Percentiles rank a stretch among this genome's conserved stretches.
Conservation (phyloP, 2,888 invertebrate genomes). For the Punctoribates punctum region DNA sequence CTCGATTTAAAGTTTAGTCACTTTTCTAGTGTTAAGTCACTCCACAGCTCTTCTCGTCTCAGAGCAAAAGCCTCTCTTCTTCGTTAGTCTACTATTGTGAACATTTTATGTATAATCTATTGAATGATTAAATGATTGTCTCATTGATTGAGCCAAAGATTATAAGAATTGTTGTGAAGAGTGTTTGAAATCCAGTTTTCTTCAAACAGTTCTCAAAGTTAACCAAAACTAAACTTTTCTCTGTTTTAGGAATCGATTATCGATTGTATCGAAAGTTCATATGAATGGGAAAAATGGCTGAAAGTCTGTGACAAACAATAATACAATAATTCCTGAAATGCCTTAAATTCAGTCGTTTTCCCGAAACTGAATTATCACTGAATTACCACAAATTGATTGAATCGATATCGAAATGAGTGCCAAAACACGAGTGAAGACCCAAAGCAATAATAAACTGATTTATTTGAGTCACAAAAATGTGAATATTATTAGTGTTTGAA, state of each 20-base stretch:
- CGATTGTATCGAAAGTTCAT: slow-evolving; percentile 27
- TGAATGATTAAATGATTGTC: no score
- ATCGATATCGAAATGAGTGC: background rate
- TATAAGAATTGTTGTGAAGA: background rate
- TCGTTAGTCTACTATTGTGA: no score
- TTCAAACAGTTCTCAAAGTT: background rate
- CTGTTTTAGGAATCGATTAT: slow-evolving; percentile 32
- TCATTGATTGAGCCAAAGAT: no score
- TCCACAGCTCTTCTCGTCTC: no score
- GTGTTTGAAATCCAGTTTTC: background rate
- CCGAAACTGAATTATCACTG: background rate
- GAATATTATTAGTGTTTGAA: background rate
- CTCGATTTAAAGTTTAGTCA: no score
- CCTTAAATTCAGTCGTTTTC: slow-evolving; percentile 7
- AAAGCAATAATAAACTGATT: no score
- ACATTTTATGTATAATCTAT: no score
- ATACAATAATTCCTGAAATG: slow-evolving; percentile 2
- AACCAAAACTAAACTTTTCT: background rate
- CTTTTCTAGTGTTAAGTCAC: no score
- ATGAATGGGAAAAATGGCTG: slow-evolving; percentile 33
- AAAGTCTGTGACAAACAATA: slow-evolving; percentile 6
- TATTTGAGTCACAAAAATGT: no score
- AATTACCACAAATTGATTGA: background rate
- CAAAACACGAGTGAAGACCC: background rate
- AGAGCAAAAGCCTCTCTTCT: no score